These are phyloP conservation scores for Protobothrops mucrosquamatus DNA, from an alignment of 2,113 vertebrate species.

Conservation along the genomic window DNA sequence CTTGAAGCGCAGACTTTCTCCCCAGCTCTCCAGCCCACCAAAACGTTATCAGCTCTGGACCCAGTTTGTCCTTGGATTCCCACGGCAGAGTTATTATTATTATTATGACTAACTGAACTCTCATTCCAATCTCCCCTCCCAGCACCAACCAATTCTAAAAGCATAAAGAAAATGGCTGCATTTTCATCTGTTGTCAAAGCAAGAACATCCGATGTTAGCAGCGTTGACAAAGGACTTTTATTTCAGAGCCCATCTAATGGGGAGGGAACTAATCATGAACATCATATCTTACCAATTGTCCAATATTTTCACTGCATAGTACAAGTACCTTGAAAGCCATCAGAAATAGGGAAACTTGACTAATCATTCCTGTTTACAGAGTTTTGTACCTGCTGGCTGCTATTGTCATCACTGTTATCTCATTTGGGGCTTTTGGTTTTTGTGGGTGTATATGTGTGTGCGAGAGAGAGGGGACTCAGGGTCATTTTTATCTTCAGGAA, in stretches of 20 bases:
- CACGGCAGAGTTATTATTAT: too few species aligned
- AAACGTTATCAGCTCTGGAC: too few species aligned
- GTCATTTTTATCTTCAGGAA: not conserved
- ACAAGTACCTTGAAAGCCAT: not conserved
- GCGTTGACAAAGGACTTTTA: not conserved
- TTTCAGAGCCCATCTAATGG: not conserved
- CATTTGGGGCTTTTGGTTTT: not conserved
- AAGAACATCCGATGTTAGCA: too few species aligned
- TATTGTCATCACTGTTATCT: not conserved
- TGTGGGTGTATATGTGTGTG: too few species aligned
- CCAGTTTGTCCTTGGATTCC: too few species aligned
- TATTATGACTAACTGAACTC: too few species aligned
- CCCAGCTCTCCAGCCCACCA: too few species aligned
- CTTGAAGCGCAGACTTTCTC: too few species aligned
- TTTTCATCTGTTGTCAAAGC: too few species aligned
- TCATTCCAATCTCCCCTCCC: too few species aligned
- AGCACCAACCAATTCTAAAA: too few species aligned
- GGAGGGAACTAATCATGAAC: not conserved
- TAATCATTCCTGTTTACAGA: not conserved
- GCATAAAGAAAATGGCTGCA: too few species aligned
- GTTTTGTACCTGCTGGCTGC: not conserved
- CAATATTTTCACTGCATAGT: not conserved
- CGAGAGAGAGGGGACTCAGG: not conserved
- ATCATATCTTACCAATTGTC: not conserved
- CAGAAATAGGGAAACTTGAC: not conserved